Conservation (phyloP, 2,113 vertebrate species). For the Strigops habroptila region DNA sequence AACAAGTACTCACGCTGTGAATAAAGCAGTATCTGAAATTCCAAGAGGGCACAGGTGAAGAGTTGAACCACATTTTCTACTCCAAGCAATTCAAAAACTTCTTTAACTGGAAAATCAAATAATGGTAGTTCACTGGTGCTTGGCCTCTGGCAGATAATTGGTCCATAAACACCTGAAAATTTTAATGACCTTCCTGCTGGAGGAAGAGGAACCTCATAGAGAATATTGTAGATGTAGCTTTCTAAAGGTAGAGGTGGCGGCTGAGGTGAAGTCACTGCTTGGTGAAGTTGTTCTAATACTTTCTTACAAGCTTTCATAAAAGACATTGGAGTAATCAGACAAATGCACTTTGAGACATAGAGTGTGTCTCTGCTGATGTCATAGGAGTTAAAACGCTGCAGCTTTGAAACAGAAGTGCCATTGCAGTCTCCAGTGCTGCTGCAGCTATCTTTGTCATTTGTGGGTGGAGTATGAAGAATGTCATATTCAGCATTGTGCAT, state of each 20-base stretch:
- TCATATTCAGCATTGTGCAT: constrained; percentile 99
- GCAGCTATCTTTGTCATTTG: constrained; percentile 68
- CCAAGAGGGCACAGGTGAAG: constrained; percentile 95
- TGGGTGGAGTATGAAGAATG: constrained; percentile 81
- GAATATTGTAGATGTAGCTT: constrained; percentile 98
- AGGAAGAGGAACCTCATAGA: constrained; percentile 95
- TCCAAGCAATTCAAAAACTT: constrained; percentile 92
- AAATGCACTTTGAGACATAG: constrained; percentile 97
- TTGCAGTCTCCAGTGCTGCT: constrained; percentile 76
- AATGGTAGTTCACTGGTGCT: constrained; percentile 91
- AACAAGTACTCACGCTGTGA: constrained; percentile 90
- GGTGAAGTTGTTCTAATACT: constrained; percentile 91
- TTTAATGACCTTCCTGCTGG: constrained; percentile 92
- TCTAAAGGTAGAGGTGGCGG: constrained; percentile 94
- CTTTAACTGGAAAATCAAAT: constrained; percentile 91
- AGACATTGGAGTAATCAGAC: constrained; percentile 94
- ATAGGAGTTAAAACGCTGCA: constrained; percentile 97
- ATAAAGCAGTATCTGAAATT: constrained; percentile 98
- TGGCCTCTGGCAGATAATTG: constrained; percentile 94
- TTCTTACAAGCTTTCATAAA: constrained; percentile 93
- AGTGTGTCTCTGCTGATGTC: constrained; percentile 97
- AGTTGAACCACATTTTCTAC: constrained; percentile 96
- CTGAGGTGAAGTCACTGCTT: constrained; percentile 90
- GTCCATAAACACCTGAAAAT: constrained; percentile 94
- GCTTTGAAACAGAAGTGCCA: constrained; percentile 84